Evolutionary conservation across 2,888 invertebrate genomes (phyloP).

Genomic region (Peribatodes rhomboidaria): DNA sequence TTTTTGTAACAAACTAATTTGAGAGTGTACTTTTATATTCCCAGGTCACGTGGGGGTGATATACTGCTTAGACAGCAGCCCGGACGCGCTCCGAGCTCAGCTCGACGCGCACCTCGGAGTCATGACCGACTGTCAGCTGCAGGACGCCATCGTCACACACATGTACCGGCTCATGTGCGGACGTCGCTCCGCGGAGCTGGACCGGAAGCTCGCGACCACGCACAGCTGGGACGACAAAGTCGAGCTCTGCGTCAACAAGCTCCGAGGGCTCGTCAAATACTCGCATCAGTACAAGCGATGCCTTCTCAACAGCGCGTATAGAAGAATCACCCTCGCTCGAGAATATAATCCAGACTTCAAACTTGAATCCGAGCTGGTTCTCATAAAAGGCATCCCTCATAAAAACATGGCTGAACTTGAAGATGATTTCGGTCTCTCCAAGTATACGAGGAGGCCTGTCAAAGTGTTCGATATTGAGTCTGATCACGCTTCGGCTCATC

Average conservation of each 20-base stretch:
- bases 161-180: constrained; percentile 57
- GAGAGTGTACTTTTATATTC: too few relatives aligned
- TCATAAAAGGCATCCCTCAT: constrained; percentile 56
- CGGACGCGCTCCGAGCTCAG: constrained; percentile 56
- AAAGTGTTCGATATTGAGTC: constrained; percentile 51
- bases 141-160: constrained; percentile 55
- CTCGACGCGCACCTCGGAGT: constrained; percentile 58
- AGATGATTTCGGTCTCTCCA: constrained; percentile 56
- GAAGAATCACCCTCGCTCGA: constrained; percentile 51
- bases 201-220: constrained; percentile 44
- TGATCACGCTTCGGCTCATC: constrained; percentile 51
- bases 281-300: constrained; percentile 56
- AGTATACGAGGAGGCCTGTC: constrained; percentile 53
- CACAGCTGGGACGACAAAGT: constrained; percentile 54
- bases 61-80: constrained; percentile 63
- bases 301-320: constrained; percentile 54
- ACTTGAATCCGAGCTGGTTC: constrained; percentile 54
- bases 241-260: constrained; percentile 50
- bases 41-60: constrained; percentile 59
- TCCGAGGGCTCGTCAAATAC: constrained; percentile 49
- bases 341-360: constrained; percentile 53
- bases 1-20: too few relatives aligned
- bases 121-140: constrained; percentile 51
- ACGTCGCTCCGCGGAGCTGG: constrained; percentile 46
- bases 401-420: constrained; percentile 44